Base-by-base conservation (phyloP, 2,797 vertebrate species). In the Enteromius fasciolatus region DNA sequence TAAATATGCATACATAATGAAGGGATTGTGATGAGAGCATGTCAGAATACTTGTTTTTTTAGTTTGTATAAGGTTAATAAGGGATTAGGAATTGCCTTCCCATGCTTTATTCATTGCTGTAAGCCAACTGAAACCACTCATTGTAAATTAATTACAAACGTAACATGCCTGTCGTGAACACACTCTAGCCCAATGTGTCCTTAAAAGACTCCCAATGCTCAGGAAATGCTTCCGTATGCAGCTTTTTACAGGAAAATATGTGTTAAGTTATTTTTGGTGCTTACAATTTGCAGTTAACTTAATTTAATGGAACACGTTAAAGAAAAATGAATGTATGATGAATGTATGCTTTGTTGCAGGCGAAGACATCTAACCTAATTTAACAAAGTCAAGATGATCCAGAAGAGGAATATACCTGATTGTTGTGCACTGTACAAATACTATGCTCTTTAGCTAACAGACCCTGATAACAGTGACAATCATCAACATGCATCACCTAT, bases 141-240 rank as follows among this genome's bases (percentile, higher is more conserved):
- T 83, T 82, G 81, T 82, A 63, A 77, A 82, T 82, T 83, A 77
- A 83, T 83, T 83, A 76, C 81, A 82, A 46, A 76, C 14, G 61
- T 76, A 76, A 76, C 70, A 76, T 41, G 80, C 72, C 64, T 83
- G 17, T 67, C 4, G 7, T 57, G 20, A 59, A 76, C 57, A 52
- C 63, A 76, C 48, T 82, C 39, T 11, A 48, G 39, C 4, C 39
- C 36, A 59, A 59, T 33, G 50, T 77, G 39, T 77, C 64, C 64
- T 83, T 83, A 77, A 69, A 48, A 69, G 25, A 69, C 64, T 64
- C 17, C 50, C 31, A 44, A 4, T 23, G 36, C 66, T 74, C 64
- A 59, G 50, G 18, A 82, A 75, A 76, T n/a, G 10, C 9, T 54
- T 4, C 61, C 28, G 12, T 28, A 23, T 41, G 63, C 36, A 33